Percentiles rank a stretch among this genome's conserved stretches.
Evolutionary conservation across 2,113 vertebrate species (phyloP).

Genomic region (Oryzias celebensis): DNA sequence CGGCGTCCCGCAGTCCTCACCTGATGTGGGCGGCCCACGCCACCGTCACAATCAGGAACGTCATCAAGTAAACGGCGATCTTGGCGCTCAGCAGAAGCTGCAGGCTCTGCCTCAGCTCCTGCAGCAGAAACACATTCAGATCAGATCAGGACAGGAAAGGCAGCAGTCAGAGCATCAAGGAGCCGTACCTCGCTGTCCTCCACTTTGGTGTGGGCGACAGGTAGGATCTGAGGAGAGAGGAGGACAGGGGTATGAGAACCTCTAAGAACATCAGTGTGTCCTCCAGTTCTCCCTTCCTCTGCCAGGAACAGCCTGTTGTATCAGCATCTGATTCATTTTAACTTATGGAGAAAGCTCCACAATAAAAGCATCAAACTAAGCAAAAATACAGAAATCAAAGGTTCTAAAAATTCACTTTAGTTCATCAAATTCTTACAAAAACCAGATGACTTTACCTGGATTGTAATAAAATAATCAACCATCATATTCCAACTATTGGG

Average conservation of each 20-base stretch:
- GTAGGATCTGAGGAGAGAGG: constrained; percentile 84
- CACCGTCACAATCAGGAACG: constrained; percentile 90
- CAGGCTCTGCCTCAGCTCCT: constrained; percentile 85
- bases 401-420: no score
- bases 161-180: not conserved
- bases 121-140: not conserved
- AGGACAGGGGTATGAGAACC: not conserved
- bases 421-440: no score
- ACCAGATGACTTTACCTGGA: no score
- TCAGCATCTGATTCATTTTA: no score
- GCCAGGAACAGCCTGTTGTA: no score
- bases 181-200: constrained; percentile 72
- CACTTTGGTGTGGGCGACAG: constrained; percentile 90
- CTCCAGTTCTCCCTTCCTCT: no score
- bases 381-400: no score
- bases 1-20: constrained; percentile 48
- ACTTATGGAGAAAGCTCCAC: no score
- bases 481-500: no score
- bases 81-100: constrained; percentile 86
- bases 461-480: no score
- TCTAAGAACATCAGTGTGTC: no score
- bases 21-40: constrained; percentile 93
- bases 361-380: no score
- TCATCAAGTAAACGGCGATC: constrained; percentile 91
- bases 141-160: not conserved